These are phyloP conservation scores for Sitta carolinensis DNA, from an alignment of 2,797 vertebrate species.

Conservation along the genomic window DNA sequence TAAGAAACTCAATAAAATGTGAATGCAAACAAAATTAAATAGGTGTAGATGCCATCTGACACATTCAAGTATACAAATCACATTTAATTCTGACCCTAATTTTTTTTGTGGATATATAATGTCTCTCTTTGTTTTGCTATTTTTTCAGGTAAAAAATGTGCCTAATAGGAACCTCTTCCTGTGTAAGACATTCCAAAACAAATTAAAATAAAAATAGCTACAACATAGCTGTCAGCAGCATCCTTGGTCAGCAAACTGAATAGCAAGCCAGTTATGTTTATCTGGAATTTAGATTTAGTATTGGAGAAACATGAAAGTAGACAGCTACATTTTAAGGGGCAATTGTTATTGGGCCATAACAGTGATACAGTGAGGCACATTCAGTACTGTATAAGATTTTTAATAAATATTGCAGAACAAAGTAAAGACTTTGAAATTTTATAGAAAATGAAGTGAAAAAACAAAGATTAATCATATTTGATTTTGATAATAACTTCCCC, in stretches of 20 bases:
- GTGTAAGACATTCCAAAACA: neutral
- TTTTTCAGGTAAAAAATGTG: neutral
- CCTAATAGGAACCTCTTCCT: neutral
- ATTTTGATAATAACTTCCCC: neutral
- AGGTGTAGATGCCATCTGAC: neutral
- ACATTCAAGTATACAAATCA: neutral
- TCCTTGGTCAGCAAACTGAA: neutral
- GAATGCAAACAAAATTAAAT: neutral
- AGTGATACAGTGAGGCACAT: rapidly evolving
- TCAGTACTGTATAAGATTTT: neutral
- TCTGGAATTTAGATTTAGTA: neutral
- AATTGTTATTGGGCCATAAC: neutral
- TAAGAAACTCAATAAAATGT: neutral
- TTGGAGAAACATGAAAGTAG: neutral
- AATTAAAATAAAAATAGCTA: neutral
- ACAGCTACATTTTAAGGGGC: neutral
- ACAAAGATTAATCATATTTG: neutral
- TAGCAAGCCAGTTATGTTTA: neutral
- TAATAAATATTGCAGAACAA: neutral
- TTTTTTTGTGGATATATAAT: neutral
- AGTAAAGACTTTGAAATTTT: neutral
- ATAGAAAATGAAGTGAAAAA: neutral
- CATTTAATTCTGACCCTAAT: neutral
- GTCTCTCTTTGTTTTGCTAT: neutral
- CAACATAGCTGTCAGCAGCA: neutral